Base-by-base conservation (phyloP, 2,797 vertebrate genomes). In the Danio jaintianensis region DNA sequence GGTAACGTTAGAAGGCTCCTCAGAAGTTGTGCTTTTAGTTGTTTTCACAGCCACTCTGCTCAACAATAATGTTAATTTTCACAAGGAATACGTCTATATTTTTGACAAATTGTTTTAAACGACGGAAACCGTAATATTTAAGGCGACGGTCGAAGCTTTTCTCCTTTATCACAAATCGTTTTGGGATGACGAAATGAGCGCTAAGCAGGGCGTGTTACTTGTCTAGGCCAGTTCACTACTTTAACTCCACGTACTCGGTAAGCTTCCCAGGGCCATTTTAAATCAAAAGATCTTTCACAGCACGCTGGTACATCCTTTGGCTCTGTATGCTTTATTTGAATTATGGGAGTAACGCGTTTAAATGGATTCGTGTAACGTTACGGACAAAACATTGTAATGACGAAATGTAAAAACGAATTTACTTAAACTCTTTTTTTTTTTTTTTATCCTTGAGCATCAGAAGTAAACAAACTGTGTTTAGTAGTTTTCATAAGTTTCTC, bases 151-250 rank as follows among this genome's bases (percentile, higher is more conserved):
- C 18, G 5, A 9, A 29, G 0, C 11, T 3, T 15, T 13, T 71
- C 0, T 12, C 10, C 6, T 7, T n/a, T 40, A 38, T 69, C 43
- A 12, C 8, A 53, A 66, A 18, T 9, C 2, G 0, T 47, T 68
- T 5, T 9, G 40, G 36, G 42, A 13, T 58, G 67, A 53, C 29
- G 36, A 79, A 79, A 53, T 62, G 0, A 29, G 29, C 18, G 45
- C 47, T 22, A 42, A 43, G 62, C 67, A 62, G 77, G 77, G 77
- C 67, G 77, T 77, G 22, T 71, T 71, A 1, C 18, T 45, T 6
- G 36, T 20, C 4, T 45, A 7, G 66, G 36, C 38, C 67, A 15
- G 56, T 2, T 12, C 8, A 11, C 12, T 59, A 22, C 11, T 73
- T 15, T 40, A 16, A 18, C 16, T n/a, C 22, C 29, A 29, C 29